Evolutionary conservation across 2,888 invertebrate genomes (phyloP), one percentile per base, ranked within the genome.

Genomic region (Ephialtes manifestator): DNA sequence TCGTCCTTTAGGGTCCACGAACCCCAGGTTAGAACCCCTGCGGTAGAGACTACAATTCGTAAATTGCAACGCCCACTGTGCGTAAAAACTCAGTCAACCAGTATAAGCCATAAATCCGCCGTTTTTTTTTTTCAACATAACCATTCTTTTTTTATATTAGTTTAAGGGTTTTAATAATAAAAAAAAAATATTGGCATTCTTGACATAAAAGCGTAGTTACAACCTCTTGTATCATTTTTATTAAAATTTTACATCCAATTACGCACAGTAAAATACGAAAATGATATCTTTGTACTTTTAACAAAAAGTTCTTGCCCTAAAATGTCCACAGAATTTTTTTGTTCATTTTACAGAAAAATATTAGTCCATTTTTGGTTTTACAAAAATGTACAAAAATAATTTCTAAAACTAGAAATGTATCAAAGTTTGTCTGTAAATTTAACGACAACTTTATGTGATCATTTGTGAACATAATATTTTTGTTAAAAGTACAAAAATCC

Each of bases 41-140:
- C 35, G 18, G 39, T 39, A 63, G 39, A 35, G 63, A 18, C 10
- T 63, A 18, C 39, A 18, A 39, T 63, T 63, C 35, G 39, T 39
- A 63, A 63, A 10, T 63, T 35, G 63, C 63, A 63, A 39, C 63
- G 63, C 63, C 63, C 39, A 63, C 63, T 39, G 65, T 39, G 15
- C 39, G 43, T 65, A 43, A 65, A 65, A 65, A 39, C 35, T 18
- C 28, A 43, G 43, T 39, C 65, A 20, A 65, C 65, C 65, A 18
- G 39, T 4, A 39, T 39, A 20, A 39, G 35, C 65, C 65, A 65
- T 65, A 65, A 65, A 65, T 39, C 18, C 39, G 10, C 5, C 63
- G 35, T 31, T 15, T 63, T n/a, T 63, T 35, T 63, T 18, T 35
- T 63, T 18, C n/a, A n/a, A 39, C 8, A 39, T 39, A 28, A 5